Evolutionary conservation across 1,140 invertebrate genomes (phyloP).

Genomic region (Sitophilus oryzae): DNA sequence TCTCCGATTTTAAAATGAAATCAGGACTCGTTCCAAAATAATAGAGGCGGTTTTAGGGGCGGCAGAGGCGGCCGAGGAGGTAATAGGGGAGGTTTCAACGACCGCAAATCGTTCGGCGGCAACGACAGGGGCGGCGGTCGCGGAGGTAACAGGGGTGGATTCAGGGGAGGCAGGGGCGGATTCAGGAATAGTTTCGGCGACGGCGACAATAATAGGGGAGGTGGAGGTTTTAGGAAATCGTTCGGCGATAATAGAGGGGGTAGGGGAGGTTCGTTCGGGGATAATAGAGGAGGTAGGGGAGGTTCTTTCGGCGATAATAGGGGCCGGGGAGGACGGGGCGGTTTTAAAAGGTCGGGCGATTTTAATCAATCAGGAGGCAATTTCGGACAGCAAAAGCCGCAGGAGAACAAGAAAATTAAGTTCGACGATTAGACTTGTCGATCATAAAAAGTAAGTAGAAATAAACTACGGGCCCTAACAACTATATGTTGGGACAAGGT

Average conservation of each 20-base stretch:
- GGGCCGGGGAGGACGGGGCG: conserved; percentile 34
- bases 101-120: conserved; percentile 12
- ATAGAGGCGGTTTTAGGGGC: conserved; percentile 14
- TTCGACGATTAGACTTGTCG: conserved; percentile 60
- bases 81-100: conserved; percentile 11
- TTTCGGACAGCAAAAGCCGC: conserved; percentile 47
- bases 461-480: too few relatives aligned
- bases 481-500: too few relatives aligned
- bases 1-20: background rate
- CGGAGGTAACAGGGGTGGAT: conserved; percentile 28
- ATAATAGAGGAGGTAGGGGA: too few relatives aligned
- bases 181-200: conserved; percentile 34
- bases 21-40: background rate
- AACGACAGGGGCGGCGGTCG: conserved; percentile 27
- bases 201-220: conserved; percentile 38
- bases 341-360: conserved; percentile 34
- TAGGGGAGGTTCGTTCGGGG: too few relatives aligned
- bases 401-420: conserved; percentile 79
- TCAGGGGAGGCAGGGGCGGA: conserved; percentile 41
- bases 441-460: conserved; percentile 4
- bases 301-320: too few relatives aligned
- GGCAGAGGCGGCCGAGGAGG: conserved; percentile 12
- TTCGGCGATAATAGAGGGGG: conserved; percentile 42
- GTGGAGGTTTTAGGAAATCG: conserved; percentile 38
- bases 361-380: conserved; percentile 54